Base-by-base conservation (phyloP, 2,113 vertebrate species). In the Romanogobio albipinnatus region DNA sequence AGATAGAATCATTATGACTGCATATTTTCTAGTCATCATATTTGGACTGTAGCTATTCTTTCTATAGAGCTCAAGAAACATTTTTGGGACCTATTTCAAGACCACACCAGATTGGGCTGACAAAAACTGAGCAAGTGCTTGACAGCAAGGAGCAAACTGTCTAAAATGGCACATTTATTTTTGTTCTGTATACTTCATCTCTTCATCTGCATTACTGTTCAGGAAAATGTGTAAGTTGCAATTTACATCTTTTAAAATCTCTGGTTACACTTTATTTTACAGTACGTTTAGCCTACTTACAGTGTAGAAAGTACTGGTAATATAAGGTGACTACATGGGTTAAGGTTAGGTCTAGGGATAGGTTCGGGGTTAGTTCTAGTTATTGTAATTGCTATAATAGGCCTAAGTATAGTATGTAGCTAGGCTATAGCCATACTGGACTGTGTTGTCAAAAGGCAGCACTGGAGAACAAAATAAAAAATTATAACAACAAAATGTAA, bases 211-310 rank as follows among this genome's bases (percentile, higher is more conserved):
- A 53, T 80, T 22, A 33, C 56, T 14, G 85, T 86, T 47, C 85
- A 88, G 77, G 49, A 84, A 8, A 80, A 36, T 75, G 78, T 33
- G 89, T 90, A 86, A 88, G 88, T 86, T 36, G 24, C 7, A 49
- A n/a, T 71, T 43, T 71, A n/a, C 19, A 43, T 43, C 9, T 43
- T 43, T 70, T 3, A 11, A 43, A n/a, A 39, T 39, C 39, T 39
- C 6, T 39, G 39, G 6, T 39, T 39, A 39, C 6, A 39, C 39
- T 39, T 39, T 39, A 39, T 39, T 39, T 39, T 39, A 39, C 39
- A 39, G 39, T 39, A 7, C 5, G 1, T 39, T 0, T 39, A 29
- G 29, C 29, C 29, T 29, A 39, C 36, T 5, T 39, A 39, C 4
- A 39, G 36, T 39, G 29, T 29, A 29, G 29, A 29, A 29, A 39